Evolutionary conservation across 1,140 invertebrate genomes (phyloP).

Genomic region (Stegodyphus mimosarum): DNA sequence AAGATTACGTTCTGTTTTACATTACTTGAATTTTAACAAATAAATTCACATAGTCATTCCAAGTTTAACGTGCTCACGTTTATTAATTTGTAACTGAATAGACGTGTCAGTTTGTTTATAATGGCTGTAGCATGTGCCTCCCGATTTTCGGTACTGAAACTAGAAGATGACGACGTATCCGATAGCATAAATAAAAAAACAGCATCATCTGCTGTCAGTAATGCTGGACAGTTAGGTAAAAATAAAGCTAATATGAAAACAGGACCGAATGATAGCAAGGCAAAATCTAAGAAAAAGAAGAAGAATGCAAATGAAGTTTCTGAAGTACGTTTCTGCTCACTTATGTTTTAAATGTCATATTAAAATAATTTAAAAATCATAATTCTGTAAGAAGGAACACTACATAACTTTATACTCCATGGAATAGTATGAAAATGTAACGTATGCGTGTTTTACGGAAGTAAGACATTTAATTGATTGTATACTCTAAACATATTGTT

Average conservation of each 20-base stretch:
- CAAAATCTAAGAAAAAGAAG: slow-evolving; percentile 62
- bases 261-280: slow-evolving; percentile 24
- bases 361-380: background rate
- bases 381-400: background rate
- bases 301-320: slow-evolving; percentile 60
- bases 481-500: too few species aligned
- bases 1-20: too few species aligned
- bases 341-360: background rate
- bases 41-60: too few species aligned
- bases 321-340: slow-evolving; percentile 10
- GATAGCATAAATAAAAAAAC: slow-evolving; percentile 64
- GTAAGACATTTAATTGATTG: too few species aligned
- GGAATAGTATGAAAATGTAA: too few species aligned
- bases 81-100: too few species aligned
- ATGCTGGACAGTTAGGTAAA: slow-evolving; percentile 60
- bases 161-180: slow-evolving; percentile 72
- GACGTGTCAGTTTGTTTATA: background rate
- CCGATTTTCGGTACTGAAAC: slow-evolving; percentile 74
- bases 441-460: too few species aligned
- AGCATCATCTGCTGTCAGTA: slow-evolving; percentile 67
- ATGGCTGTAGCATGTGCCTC: slow-evolving; percentile 71
- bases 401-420: too few species aligned
- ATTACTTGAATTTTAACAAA: too few species aligned
- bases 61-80: too few species aligned
- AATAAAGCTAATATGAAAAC: slow-evolving; percentile 14